Base-by-base conservation (phyloP, 2,888 invertebrate genomes). In the Stegophylla sp. region DNA sequence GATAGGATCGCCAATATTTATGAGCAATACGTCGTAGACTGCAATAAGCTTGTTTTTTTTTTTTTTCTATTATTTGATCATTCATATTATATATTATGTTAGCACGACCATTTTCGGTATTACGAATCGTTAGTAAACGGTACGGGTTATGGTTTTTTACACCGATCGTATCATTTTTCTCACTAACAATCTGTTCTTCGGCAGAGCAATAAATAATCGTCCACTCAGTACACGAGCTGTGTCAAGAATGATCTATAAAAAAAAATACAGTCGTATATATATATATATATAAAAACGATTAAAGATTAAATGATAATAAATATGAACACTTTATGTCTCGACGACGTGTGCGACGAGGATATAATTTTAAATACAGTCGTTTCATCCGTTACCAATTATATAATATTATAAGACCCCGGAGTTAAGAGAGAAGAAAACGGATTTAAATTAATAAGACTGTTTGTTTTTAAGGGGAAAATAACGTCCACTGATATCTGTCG, bases 371-470 rank as follows among this genome's bases (percentile, higher is more conserved):
- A 34, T 20, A 34, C 28, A 41, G 34, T 34, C 1, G 51, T 63
- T 5, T 1, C 23, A 41, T 17, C 51, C 9, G 64, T 64, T 53
- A 75, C 51, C 75, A 64, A 64, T 75, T 64, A 56, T 41, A 56
- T 20, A 64, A 23, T n/a, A 45, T 28, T n/a, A 20, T 43, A 41
- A 34, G 20, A 74, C 9, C 51, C 15, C 34, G 20, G 45, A 23
- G 56, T 43, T 43, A 48, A 28, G 45, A 28, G 45, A 59, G 48
- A 69, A 79, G 77, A 59, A 69, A 69, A 79, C 48, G 77, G 61
- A 79, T 79, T 79, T 69, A 79, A 79, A 79, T 79, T 79, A 79
- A 79, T 79, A 69, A 79, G 48, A 69, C 61, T 41, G 77, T 79
- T 79, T 71, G 79, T 79, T 71, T 79, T 79, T 61, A 71, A 71